Evolutionary conservation across 30 jellyfish, hydroid and myxozoan species (phyloP).

Genomic region (Aurelia aurita complex sp. Pacific): DNA sequence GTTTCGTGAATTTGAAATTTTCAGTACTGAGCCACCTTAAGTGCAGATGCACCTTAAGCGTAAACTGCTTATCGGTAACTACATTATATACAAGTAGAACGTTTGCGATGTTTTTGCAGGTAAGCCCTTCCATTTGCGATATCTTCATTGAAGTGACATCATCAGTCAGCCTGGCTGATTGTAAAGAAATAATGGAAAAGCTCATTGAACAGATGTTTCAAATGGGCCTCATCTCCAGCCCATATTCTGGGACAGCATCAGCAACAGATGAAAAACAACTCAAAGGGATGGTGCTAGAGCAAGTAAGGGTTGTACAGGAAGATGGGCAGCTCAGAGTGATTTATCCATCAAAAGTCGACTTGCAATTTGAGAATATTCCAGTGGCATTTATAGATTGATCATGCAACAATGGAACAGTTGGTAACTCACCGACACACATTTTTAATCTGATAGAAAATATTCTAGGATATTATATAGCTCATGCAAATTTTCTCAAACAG

Average conservation of each 20-base stretch:
- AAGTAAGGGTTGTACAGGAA: slow-evolving; percentile 74
- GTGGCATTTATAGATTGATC: slow-evolving; percentile 60
- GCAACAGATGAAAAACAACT: slow-evolving; percentile 13
- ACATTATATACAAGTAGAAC: too few species aligned
- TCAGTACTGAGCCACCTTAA: too few species aligned
- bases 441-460: too few species aligned
- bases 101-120: slow-evolving; percentile 21
- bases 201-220: slow-evolving; percentile 67
- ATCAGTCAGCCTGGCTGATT: slow-evolving; percentile 78
- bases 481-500: too few species aligned
- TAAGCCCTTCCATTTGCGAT: slow-evolving; percentile 66
- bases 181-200: slow-evolving; percentile 79
- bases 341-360: slow-evolving; percentile 78
- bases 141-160: slow-evolving; percentile 82
- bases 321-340: slow-evolving; percentile 67
- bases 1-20: too few species aligned
- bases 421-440: not conserved
- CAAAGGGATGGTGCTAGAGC: slow-evolving; percentile 70
- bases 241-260: slow-evolving; percentile 18
- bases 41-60: too few species aligned
- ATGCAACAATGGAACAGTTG: not conserved
- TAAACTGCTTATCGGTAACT: too few species aligned
- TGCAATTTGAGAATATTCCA: slow-evolving; percentile 51
- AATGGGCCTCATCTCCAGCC: slow-evolving; percentile 66
- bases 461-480: too few species aligned